Conservation (phyloP, 2,113 vertebrate genomes). For the Saccopteryx leptura region DNA sequence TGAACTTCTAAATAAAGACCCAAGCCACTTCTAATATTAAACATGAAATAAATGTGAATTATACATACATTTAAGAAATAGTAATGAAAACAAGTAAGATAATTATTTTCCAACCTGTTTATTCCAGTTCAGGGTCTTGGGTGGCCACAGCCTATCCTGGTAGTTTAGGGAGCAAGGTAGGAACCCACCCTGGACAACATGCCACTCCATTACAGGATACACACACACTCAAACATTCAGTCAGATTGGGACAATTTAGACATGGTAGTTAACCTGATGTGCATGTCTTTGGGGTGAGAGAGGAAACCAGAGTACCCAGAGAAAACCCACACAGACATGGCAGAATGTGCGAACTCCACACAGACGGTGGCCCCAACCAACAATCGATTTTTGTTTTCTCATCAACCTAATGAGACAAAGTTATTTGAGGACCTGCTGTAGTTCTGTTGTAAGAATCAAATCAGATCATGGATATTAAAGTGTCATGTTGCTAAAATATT, state of each 20-base stretch:
- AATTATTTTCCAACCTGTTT: not conserved
- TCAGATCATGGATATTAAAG: slow-evolving; percentile 5
- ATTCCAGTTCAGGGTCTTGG: not conserved
- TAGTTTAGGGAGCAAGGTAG: not conserved
- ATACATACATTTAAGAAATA: not conserved
- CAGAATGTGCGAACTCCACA: not conserved
- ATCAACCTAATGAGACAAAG: not conserved
- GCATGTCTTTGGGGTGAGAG: not conserved
- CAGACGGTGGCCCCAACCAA: not conserved
- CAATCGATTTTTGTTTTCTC: not conserved
- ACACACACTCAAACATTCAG: not conserved
- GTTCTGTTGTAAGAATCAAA: slow-evolving; percentile 28
- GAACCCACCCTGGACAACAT: not conserved
- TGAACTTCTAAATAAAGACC: not conserved
- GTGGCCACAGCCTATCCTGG: not conserved
- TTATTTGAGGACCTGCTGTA: not conserved
- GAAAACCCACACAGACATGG: not conserved
- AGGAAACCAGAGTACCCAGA: not conserved
- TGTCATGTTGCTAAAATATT: slow-evolving; percentile 38
- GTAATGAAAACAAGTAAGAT: not conserved
- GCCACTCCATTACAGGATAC: not conserved
- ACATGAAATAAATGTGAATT: not conserved
- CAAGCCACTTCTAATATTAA: not conserved
- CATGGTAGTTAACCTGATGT: not conserved
- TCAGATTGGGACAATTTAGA: not conserved